Base-by-base conservation (phyloP, 2,888 invertebrate species). In the Himalopsyche kuldschensis region DNA sequence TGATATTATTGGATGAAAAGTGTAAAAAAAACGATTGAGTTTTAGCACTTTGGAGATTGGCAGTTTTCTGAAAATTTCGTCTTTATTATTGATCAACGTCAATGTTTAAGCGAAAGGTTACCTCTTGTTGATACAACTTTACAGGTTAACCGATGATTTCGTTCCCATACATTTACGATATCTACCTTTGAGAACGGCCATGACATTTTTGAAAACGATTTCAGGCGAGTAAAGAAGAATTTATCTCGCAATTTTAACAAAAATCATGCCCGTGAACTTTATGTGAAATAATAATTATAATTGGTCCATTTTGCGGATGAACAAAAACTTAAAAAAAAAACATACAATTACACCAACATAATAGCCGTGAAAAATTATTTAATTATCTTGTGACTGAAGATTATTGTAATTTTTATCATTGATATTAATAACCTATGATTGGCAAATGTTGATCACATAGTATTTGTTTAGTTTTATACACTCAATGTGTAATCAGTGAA, bases 201-300 rank as follows among this genome's bases (percentile, higher is more conserved):
- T 79, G 82, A 82, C 82, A 82, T 82, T 82, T 82, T 48, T 69
- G 79, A 31, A 69, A 82, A 82, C 75, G 75, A 79, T 82, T 24
- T 75, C 69, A 69, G 63, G 20, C 35, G 32, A n/a, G 46, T 78
- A 82, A 78, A 78, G 41, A 78, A 27, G 78, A 41, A 78, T 46
- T 78, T 47, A 78, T 78, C 30, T 78, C 24, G 41, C 30, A 47
- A 46, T 35, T 46, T 78, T 27, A 46, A 47, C 78, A 48, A 78
- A 47, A 47, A 47, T 78, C 47, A 24, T 30, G 78, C 27, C 78
- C 78, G 24, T 78, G 78, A 78, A 46, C 78, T 78, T 78, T 78
- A 41, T 47, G 15, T 17, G 78, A 11, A 27, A 27, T 30, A 69
- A 69, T 69, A 69, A 5, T 69, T 69, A 69, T 69, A 69, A 69